phyloP scores from a whole-genome alignment of 2,888 invertebrate genomes.

The Sinelater perroti region DNA sequence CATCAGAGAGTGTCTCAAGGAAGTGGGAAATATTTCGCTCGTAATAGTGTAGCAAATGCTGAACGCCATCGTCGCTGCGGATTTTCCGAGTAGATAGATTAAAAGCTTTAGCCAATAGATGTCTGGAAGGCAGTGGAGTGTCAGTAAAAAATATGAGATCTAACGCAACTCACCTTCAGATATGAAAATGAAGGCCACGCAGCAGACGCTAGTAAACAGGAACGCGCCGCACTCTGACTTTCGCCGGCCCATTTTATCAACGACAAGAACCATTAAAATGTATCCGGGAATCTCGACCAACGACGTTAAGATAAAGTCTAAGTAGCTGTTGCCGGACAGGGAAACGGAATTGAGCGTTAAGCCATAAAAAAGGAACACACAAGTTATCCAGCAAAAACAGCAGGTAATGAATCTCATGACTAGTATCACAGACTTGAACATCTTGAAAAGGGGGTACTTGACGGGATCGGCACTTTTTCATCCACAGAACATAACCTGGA shows the following conservation, averaged over 20 bases:
- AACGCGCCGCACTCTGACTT: conserved; percentile 70
- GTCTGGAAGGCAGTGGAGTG: conserved; percentile 56
- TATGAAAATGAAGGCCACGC: conserved; percentile 68
- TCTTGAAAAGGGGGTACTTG: conserved; percentile 51
- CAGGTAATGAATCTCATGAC: conserved; percentile 69
- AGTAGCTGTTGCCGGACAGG: conserved; percentile 77
- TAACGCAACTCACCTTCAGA: conserved; percentile 62
- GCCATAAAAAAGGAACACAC: conserved; percentile 83
- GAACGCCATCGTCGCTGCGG: conserved; percentile 72
- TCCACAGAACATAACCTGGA: conserved; percentile 46
- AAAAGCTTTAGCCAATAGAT: conserved; percentile 63
- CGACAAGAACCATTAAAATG: conserved; percentile 68
- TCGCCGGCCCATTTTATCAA: conserved; percentile 72
- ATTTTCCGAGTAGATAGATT: conserved; percentile 70
- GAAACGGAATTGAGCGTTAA: conserved; percentile 80
- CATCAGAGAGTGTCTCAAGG: conserved; percentile 69
- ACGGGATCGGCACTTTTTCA: conserved; percentile 23
- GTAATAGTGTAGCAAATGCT: conserved; percentile 73
- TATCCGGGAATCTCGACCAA: conserved; percentile 80
- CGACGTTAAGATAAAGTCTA: conserved; percentile 77
- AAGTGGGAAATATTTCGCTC: conserved; percentile 74
- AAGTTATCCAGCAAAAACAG: conserved; percentile 82
- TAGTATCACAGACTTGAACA: conserved; percentile 65
- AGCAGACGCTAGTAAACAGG: conserved; percentile 69
- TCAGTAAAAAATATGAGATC: too few species aligned